Percentiles rank a stretch among this genome's conserved stretches.
phyloP scores from a whole-genome alignment of 2,888 invertebrate genomes.

The Melangyna quadrimaculata region DNA sequence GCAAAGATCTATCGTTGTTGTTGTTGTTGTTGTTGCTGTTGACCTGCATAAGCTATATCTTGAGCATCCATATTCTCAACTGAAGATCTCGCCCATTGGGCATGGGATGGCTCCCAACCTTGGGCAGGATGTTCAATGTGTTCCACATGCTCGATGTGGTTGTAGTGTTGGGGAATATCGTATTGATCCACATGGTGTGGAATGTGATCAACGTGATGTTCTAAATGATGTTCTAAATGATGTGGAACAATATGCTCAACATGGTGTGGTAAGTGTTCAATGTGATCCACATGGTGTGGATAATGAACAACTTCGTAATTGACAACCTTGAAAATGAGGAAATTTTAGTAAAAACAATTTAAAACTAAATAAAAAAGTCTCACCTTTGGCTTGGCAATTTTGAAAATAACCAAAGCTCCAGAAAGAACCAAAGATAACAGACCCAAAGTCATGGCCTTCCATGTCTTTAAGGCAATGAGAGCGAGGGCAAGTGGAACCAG shows the following conservation, averaged over 20 bases:
- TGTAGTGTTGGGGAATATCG: conserved; percentile 79
- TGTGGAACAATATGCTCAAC: conserved; percentile 78
- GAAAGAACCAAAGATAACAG: conserved; percentile 91
- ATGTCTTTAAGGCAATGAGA: conserved; percentile 92
- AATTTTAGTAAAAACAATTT: not conserved
- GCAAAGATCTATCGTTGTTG: conserved; percentile 3
- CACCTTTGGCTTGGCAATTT: conserved; percentile 92
- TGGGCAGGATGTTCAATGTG: conserved; percentile 82
- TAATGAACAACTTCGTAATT: conserved; percentile 94
- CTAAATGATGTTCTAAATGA: conserved; percentile 82
- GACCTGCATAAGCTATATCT: conserved; percentile 79
- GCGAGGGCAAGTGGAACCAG: conserved; percentile 91
- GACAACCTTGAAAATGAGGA: conserved; percentile 82
- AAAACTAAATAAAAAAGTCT: not conserved
- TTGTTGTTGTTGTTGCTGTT: conserved; percentile 74
- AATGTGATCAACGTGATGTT: conserved; percentile 81
- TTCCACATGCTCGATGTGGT: conserved; percentile 81
- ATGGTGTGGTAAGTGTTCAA: conserved; percentile 76
- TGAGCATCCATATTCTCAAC: conserved; percentile 81
- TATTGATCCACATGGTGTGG: conserved; percentile 80
- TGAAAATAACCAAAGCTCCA: conserved; percentile 92
- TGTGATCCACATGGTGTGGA: conserved; percentile 81
- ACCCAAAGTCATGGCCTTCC: conserved; percentile 93
- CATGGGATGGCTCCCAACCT: conserved; percentile 82
- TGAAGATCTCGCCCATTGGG: conserved; percentile 84